A percentile compares a stretch with the other conserved stretches of the same genome.
Conservation (phyloP, 2,797 vertebrate genomes). For the Malurus leucopterus region DNA sequence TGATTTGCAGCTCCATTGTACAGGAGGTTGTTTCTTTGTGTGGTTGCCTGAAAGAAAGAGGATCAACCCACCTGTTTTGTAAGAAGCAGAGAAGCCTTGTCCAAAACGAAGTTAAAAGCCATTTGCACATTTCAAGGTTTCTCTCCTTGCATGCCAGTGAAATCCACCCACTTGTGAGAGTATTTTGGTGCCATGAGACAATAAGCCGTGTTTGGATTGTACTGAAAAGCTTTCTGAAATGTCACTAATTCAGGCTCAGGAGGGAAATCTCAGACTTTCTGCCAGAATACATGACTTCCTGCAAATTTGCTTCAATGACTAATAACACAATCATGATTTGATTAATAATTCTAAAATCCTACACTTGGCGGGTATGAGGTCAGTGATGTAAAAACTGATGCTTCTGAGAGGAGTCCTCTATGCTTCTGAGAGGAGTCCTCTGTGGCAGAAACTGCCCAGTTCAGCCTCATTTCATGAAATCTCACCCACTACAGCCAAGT, state of each 20-base stretch:
- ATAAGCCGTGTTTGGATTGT: background rate
- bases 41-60: background rate
- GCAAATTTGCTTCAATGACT: constrained; percentile 6
- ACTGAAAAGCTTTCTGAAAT: background rate
- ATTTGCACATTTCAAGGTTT: background rate
- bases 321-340: background rate
- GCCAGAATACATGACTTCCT: background rate
- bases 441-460: background rate
- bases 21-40: background rate
- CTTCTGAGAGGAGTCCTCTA: background rate
- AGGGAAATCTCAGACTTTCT: constrained; percentile 12
- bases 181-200: background rate
- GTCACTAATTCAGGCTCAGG: background rate
- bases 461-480: background rate
- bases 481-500: rapidly evolving
- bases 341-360: background rate
- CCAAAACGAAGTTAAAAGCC: background rate
- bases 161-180: background rate
- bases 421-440: background rate
- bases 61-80: background rate
- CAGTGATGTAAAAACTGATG: background rate
- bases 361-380: background rate
- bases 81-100: background rate
- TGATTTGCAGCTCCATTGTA: background rate
- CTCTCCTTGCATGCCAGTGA: background rate